Evolutionary conservation across 2,797 vertebrate genomes (phyloP).

Genomic region (Eulemur mongoz): DNA sequence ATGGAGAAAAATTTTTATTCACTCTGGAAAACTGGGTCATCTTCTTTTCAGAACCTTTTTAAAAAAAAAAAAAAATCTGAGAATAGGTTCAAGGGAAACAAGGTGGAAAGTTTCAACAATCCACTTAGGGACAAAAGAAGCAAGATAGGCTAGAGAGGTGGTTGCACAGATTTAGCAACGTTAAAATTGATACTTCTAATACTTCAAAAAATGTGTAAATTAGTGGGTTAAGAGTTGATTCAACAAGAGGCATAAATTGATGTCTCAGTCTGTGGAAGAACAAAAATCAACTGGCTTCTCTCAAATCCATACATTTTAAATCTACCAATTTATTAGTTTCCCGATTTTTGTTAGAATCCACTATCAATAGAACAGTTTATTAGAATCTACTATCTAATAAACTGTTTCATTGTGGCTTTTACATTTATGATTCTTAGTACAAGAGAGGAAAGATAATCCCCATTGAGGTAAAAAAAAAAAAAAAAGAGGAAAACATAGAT

Average conservation of each 20-base stretch:
- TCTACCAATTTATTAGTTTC: not conserved
- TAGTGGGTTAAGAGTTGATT: not conserved
- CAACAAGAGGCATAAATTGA: not conserved
- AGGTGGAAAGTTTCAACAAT: not conserved
- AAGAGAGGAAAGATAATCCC: not conserved
- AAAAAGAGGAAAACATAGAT: not conserved
- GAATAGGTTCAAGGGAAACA: not conserved
- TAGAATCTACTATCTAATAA: too few species aligned
- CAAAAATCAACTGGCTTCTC: not conserved
- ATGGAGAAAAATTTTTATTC: conserved; percentile 8
- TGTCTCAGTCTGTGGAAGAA: not conserved
- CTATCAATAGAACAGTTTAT: too few species aligned
- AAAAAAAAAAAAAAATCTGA: not conserved
- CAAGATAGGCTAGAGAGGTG: not conserved
- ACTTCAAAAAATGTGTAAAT: not conserved
- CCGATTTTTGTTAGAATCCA: too few species aligned
- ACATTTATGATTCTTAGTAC: not conserved
- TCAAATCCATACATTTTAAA: not conserved
- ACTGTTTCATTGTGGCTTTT: not conserved
- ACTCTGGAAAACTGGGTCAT: conserved; percentile 2
- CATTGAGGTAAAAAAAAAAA: not conserved
- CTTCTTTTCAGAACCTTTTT: conserved; percentile 5
- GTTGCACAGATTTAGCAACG: not conserved
- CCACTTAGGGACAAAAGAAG: not conserved
- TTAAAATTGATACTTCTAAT: not conserved